Base-by-base conservation (phyloP, 1,140 invertebrate genomes). In the Pristionchus pacificus region DNA sequence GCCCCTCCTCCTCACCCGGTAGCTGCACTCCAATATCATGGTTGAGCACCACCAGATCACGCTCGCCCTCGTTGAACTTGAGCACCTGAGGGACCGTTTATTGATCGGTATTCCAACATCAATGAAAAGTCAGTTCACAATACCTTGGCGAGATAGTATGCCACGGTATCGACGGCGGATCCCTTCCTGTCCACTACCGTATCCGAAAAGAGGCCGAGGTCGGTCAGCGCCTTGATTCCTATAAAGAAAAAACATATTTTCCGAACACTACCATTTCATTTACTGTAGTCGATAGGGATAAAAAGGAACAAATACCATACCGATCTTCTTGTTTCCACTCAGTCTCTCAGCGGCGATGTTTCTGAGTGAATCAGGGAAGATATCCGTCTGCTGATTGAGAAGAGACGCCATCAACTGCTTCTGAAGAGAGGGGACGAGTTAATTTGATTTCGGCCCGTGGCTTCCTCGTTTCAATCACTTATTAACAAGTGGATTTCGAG, bases 321-420 rank as follows among this genome's bases (percentile, higher is more conserved):
- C 67, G 27, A 62, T 62, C 27, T 32, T 15, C 19, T 89, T 86
- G 0, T 88, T 87, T 2, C 80, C 74, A 6, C 91, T 92, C 13
- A 95, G 87, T 58, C 90, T 86, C 74, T 96, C 93, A 58, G 81
- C 85, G 15, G 89, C 86, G 58, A 92, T 89, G 55, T 90, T 89
- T 83, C 91, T 93, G 3, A 99, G 85, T 83, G 96, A 96, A 81
- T 95, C 93, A 77, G 91, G 91, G 85, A 98, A 93, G 65, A 97
- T 93, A 77, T 93, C 91, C 15, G 88, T 91, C 61, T 91, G 87
- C 68, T 95, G 86, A 1, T 93, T 93, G 28, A 97, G 85, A 28
- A 95, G 85, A 75, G 90, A 90, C 78, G 92, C 94, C 32, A 97
- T 88, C 31, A 97, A 88, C 81, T 93, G 89, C 80, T 92, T 89